These are phyloP conservation scores for Diachrysia chrysitis DNA, from an alignment of 2,888 invertebrate species.

Conservation along the genomic window DNA sequence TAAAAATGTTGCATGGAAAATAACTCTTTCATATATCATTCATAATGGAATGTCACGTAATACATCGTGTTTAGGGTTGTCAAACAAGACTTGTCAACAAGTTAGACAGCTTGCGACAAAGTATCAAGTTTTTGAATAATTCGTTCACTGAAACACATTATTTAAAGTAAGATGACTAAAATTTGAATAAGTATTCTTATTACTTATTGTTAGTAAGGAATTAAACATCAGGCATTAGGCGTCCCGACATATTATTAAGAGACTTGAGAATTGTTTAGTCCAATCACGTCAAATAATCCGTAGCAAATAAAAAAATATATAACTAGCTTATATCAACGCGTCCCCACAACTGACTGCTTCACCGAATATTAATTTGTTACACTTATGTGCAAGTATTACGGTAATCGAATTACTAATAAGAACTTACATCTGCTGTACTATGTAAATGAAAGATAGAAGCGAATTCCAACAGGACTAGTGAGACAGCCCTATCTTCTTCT, in stretches of 20 bases:
- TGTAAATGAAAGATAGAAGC: not conserved
- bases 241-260: too few relatives aligned
- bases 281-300: too few relatives aligned
- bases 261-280: too few relatives aligned
- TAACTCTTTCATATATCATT: constrained; percentile 43
- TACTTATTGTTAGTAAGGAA: not conserved
- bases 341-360: too few relatives aligned
- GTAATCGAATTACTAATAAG: too few relatives aligned
- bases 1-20: constrained; percentile 44
- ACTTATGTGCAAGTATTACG: too few relatives aligned
- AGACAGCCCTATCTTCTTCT: constrained; percentile 40
- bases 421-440: not conserved
- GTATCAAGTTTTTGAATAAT: not conserved
- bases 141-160: too few relatives aligned
- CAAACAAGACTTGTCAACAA: not conserved
- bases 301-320: too few relatives aligned
- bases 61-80: constrained; percentile 26
- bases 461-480: not conserved
- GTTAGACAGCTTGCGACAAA: not conserved
- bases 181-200: not conserved
- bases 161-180: not conserved
- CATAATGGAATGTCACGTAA: constrained; percentile 36
- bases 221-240: too few relatives aligned
- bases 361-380: too few relatives aligned
- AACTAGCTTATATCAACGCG: too few relatives aligned